These are phyloP conservation scores for Coelopa frigida DNA, from an alignment of 1,140 invertebrate species.

Conservation along the genomic window DNA sequence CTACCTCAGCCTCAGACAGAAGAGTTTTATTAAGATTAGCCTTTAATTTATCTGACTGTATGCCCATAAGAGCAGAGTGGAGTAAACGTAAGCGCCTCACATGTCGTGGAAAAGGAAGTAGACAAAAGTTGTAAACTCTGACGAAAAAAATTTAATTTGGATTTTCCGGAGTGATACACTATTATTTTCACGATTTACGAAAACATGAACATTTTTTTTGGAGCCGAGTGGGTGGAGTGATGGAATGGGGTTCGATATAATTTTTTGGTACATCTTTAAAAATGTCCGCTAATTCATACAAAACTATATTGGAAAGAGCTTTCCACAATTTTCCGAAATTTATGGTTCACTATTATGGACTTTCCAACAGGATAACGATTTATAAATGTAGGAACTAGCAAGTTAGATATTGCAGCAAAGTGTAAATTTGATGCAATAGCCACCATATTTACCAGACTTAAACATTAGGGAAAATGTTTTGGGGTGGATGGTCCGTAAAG, in stretches of 20 bases:
- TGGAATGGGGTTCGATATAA: neutral
- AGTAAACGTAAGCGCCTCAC: no score
- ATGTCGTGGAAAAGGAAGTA: no score
- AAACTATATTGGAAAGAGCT: no score
- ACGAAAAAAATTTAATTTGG: conserved; percentile 7
- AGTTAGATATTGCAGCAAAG: neutral
- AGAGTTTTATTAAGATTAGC: no score
- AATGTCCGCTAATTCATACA: no score
- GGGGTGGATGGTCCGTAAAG: no score
- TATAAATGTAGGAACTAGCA: neutral
- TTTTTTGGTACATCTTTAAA: conserved; percentile 1
- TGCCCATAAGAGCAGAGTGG: no score
- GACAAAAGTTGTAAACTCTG: neutral
- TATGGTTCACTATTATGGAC: neutral
- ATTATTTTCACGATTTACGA: conserved; percentile 2
- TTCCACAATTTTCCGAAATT: no score
- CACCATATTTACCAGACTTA: neutral
- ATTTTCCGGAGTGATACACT: no score
- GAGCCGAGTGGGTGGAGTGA: neutral
- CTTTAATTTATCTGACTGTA: no score
- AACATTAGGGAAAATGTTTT: conserved; percentile 1
- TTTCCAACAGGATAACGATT: neutral
- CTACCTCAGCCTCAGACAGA: no score
- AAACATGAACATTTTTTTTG: neutral
- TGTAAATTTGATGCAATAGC: neutral